phyloP scores from a whole-genome alignment of 2,888 invertebrate genomes.

The Hypena proboscidalis region DNA sequence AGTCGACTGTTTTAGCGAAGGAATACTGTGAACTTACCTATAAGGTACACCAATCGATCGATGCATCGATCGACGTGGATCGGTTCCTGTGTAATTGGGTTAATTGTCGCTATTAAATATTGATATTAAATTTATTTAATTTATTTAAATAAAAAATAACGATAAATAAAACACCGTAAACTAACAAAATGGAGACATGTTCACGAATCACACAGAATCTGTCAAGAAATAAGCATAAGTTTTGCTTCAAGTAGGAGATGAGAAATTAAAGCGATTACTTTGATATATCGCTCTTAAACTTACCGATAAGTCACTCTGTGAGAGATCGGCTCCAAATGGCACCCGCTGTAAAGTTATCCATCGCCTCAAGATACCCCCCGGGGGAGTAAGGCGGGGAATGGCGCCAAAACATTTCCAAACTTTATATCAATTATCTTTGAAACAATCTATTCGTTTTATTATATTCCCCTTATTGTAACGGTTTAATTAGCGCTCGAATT shows the following conservation, averaged over 20 bases:
- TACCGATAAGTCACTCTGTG: constrained; percentile 80
- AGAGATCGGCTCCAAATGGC: constrained; percentile 80
- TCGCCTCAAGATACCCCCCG: constrained; percentile 60
- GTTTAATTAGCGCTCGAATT: constrained; percentile 22
- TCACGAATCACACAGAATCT: constrained; percentile 66
- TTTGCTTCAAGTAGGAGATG: constrained; percentile 74
- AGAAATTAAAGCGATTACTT: constrained; percentile 84
- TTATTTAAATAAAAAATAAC: too few species aligned
- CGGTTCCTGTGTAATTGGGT: too few species aligned
- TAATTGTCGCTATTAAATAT: too few species aligned
- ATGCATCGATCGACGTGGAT: too few species aligned
- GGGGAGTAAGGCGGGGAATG: constrained; percentile 45
- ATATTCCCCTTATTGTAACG: constrained; percentile 30
- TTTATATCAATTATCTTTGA: constrained; percentile 46
- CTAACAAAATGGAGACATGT: constrained; percentile 33
- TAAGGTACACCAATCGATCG: too few species aligned
- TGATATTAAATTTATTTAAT: too few species aligned
- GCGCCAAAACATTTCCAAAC: constrained; percentile 46
- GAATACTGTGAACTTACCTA: too few species aligned
- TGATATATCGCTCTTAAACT: constrained; percentile 82
- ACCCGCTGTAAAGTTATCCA: constrained; percentile 79
- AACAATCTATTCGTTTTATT: constrained; percentile 29
- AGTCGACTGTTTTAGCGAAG: too few species aligned
- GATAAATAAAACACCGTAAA: constrained; percentile 3
- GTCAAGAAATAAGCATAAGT: constrained; percentile 74